phyloP scores from a whole-genome alignment of 2,888 invertebrate species.

The Thera obeliscata region DNA sequence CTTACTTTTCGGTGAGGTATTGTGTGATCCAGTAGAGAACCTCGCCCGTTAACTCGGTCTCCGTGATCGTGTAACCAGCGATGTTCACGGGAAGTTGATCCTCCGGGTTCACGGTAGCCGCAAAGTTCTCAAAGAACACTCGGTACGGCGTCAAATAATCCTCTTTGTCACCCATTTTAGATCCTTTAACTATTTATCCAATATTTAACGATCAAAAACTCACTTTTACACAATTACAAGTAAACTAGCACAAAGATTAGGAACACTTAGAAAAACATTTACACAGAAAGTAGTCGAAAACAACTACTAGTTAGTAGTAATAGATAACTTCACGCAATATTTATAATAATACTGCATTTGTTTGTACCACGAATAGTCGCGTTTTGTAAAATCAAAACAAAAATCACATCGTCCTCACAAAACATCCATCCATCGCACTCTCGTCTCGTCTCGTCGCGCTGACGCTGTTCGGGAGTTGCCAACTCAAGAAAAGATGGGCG shows the following conservation, averaged over 20 bases:
- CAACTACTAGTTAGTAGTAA: constrained; percentile 46
- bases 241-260: constrained; percentile 41
- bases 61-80: constrained; percentile 87
- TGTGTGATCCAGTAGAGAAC: constrained; percentile 90
- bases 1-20: constrained; percentile 91
- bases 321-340: constrained; percentile 45
- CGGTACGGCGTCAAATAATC: constrained; percentile 89
- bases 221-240: constrained; percentile 28
- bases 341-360: constrained; percentile 36
- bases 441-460: constrained; percentile 20
- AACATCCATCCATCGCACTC: constrained; percentile 36
- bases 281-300: constrained; percentile 37
- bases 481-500: background rate
- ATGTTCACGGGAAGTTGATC: constrained; percentile 91
- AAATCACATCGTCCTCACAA: constrained; percentile 59
- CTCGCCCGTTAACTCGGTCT: constrained; percentile 89
- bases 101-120: constrained; percentile 87
- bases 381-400: constrained; percentile 66
- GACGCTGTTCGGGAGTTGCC: constrained; percentile 19
- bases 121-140: constrained; percentile 89
- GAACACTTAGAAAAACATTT: constrained; percentile 38
- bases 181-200: constrained; percentile 45
- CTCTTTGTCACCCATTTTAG: constrained; percentile 84
- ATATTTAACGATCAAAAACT: constrained; percentile 58
- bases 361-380: constrained; percentile 32